phyloP scores from a whole-genome alignment of 64 coral and sea anemone species.

The Stylophora pistillata region DNA sequence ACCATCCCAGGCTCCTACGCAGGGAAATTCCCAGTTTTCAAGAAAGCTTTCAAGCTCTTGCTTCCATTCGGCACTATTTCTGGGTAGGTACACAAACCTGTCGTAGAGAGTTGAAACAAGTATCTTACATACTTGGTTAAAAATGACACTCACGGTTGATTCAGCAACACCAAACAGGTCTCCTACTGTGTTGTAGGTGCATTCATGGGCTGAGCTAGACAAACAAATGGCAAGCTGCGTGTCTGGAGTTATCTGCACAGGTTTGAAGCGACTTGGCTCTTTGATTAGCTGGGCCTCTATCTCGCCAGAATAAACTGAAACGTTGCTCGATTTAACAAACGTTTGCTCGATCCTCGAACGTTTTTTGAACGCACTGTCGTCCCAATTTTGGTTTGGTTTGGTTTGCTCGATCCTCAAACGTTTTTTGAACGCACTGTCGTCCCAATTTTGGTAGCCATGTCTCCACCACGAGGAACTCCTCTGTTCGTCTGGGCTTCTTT shows the following conservation, averaged over 20 bases:
- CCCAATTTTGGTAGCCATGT: constrained; percentile 62
- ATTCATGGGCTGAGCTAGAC: constrained; percentile 63
- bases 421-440: constrained; percentile 71
- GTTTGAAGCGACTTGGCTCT: constrained; percentile 57
- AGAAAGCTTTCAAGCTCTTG: constrained; percentile 48
- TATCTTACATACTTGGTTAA: constrained; percentile 56
- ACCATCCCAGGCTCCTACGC: constrained; percentile 54
- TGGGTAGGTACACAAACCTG: constrained; percentile 50
- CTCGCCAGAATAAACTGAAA: constrained; percentile 62
- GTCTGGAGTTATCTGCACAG: constrained; percentile 56
- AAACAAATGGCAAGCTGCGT: constrained; percentile 62
- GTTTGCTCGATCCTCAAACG: constrained; percentile 48
- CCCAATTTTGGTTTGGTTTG: constrained; percentile 63
- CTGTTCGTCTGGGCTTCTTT: constrained; percentile 46
- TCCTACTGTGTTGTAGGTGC: constrained; percentile 43
- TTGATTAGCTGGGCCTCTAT: constrained; percentile 55
- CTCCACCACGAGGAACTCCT: constrained; percentile 55
- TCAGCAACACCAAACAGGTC: constrained; percentile 66
- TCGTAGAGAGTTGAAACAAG: constrained; percentile 62
- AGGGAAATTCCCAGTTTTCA: constrained; percentile 67
- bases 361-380: constrained; percentile 71
- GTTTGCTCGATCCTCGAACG: constrained; percentile 45
- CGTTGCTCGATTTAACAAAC: constrained; percentile 79
- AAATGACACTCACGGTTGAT: constrained; percentile 50
- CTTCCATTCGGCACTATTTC: constrained; percentile 54